These are phyloP conservation scores for Chamaea fasciata DNA, from an alignment of 2,113 vertebrate species.

Conservation along the genomic window DNA sequence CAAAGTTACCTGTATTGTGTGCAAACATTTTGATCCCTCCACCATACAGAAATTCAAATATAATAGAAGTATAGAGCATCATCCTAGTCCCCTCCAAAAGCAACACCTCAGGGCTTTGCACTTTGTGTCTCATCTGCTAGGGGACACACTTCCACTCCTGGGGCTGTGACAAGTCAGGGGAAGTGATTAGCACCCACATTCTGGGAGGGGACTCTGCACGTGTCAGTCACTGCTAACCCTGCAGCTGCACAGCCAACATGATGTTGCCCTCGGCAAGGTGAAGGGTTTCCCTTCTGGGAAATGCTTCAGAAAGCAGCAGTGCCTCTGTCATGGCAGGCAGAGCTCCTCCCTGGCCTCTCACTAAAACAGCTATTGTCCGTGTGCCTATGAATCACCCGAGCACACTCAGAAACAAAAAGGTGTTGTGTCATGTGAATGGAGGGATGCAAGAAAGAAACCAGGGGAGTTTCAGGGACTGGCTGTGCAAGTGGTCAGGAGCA, in stretches of 20 bases:
- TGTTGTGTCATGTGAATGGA: background rate
- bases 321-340: conserved; percentile 21
- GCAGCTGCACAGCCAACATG: background rate
- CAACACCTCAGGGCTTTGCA: background rate
- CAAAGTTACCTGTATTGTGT: background rate
- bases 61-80: background rate
- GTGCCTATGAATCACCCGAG: conserved; percentile 14
- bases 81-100: background rate
- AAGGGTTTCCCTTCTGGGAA: conserved; percentile 27
- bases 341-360: background rate
- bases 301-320: background rate
- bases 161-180: background rate
- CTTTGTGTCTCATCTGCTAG: background rate
- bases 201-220: background rate
- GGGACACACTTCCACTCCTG: background rate
- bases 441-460: background rate
- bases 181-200: background rate
- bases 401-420: background rate
- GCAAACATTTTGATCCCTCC: background rate
- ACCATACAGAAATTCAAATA: background rate
- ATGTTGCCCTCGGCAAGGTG: background rate
- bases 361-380: background rate
- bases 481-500: background rate
- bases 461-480: background rate
- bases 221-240: background rate